Conservation (phyloP, 1,140 invertebrate genomes). For the Lasaia peninsularis region DNA sequence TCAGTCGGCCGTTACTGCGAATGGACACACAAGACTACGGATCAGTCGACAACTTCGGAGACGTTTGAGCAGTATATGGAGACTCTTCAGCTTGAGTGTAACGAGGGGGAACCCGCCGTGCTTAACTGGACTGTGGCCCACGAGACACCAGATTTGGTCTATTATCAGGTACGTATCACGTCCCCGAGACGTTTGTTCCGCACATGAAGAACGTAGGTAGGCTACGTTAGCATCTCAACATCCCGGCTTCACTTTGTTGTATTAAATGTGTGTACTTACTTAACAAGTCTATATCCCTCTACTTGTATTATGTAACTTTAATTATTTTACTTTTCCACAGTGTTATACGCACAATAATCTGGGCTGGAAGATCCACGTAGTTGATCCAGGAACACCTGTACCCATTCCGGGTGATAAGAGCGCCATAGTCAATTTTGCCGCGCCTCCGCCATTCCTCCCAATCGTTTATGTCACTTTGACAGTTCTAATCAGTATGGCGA, state of each 20-base stretch:
- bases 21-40: slow-evolving; percentile 85
- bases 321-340: slow-evolving; percentile 70
- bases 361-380: slow-evolving; percentile 95
- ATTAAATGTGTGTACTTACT: too few relatives aligned
- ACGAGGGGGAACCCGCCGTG: slow-evolving; percentile 83
- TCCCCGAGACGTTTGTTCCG: too few relatives aligned
- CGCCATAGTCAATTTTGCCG: slow-evolving; percentile 25
- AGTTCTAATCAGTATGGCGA: slow-evolving; percentile 28
- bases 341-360: slow-evolving; percentile 94
- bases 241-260: too few relatives aligned
- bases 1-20: slow-evolving; percentile 76
- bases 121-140: slow-evolving; percentile 90
- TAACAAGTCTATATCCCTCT: too few relatives aligned
- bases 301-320: too few relatives aligned
- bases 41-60: slow-evolving; percentile 80
- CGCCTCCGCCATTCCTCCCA: not conserved
- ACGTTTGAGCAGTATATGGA: slow-evolving; percentile 87
- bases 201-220: too few relatives aligned
- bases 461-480: slow-evolving; percentile 26
- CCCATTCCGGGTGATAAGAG: slow-evolving; percentile 43
- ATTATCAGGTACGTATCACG: slow-evolving; percentile 87
- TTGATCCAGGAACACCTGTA: slow-evolving; percentile 80
- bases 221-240: too few relatives aligned
- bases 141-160: slow-evolving; percentile 88
- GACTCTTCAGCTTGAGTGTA: slow-evolving; percentile 86